phyloP scores from a whole-genome alignment of 2,113 vertebrate species.

The Agelaius tricolor region DNA sequence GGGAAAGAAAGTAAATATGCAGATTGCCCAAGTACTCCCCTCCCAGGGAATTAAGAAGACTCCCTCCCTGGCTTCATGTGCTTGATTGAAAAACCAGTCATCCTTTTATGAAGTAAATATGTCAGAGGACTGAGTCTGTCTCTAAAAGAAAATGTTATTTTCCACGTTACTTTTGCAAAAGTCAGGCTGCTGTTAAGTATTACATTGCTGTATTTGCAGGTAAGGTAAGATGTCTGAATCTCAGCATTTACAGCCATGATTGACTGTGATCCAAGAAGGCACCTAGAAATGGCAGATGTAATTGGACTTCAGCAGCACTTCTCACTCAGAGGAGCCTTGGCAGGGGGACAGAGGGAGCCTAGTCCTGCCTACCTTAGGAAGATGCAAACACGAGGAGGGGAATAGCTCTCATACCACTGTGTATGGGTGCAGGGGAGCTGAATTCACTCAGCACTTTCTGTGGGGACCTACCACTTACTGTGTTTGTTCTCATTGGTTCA shows the following conservation, averaged over 20 bases:
- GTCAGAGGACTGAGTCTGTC: neutral
- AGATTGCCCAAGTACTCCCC: neutral
- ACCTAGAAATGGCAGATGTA: neutral
- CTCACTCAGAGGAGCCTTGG: neutral
- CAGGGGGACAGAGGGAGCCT: neutral
- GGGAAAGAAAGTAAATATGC: neutral
- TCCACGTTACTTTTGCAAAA: neutral
- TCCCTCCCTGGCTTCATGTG: neutral
- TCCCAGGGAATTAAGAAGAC: neutral
- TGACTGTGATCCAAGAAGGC: neutral
- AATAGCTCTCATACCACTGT: neutral
- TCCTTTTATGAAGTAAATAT: neutral
- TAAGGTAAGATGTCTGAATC: neutral
- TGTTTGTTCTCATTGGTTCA: neutral
- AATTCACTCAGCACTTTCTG: neutral
- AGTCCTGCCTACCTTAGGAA: neutral
- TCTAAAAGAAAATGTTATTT: neutral
- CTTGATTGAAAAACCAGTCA: neutral
- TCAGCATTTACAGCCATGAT: neutral
- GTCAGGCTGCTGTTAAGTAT: neutral
- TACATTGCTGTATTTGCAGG: neutral
- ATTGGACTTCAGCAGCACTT: neutral
- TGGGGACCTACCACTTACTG: rapidly evolving
- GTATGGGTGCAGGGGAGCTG: neutral
- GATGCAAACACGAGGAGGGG: neutral